Conservation (phyloP, 2,797 vertebrate species). For the Helarctos malayanus region DNA sequence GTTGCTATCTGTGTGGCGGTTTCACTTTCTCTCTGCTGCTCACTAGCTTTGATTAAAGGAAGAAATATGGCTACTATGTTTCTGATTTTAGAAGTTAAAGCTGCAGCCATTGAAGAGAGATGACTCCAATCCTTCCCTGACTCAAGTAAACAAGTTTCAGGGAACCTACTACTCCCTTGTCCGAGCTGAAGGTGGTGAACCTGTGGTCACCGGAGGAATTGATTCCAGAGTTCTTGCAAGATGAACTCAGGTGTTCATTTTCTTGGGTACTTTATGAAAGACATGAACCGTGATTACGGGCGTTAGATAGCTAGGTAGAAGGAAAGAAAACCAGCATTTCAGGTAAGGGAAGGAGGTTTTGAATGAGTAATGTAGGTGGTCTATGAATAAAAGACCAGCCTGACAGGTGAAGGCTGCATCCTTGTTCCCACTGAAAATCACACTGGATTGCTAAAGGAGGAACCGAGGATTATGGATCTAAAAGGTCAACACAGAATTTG, state of each 20-base stretch:
- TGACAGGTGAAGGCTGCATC: not conserved
- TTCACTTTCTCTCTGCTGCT: not conserved
- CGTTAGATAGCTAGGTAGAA: not conserved
- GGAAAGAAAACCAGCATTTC: not conserved
- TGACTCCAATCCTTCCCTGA: not conserved
- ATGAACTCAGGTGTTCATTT: not conserved
- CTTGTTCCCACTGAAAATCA: not conserved
- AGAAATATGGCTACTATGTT: not conserved
- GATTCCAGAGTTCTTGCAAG: not conserved
- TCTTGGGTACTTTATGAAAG: not conserved
- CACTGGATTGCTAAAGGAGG: not conserved
- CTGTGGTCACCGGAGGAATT: not conserved
- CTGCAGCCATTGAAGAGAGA: not conserved
- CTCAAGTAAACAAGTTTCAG: not conserved
- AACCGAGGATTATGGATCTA: not conserved
- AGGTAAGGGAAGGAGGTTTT: not conserved
- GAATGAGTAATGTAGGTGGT: not conserved
- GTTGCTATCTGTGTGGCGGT: not conserved
- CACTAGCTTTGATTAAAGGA: not conserved
- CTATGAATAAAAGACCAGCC: not conserved
- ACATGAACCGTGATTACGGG: not conserved
- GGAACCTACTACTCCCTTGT: not conserved
- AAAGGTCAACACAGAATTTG: conserved; percentile 7
- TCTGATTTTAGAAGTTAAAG: not conserved
- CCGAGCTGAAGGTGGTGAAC: not conserved